A percentile compares a stretch with the other conserved stretches of the same genome.
Conservation (phyloP, 1,140 invertebrate species). For the Papilio polyxenes region DNA sequence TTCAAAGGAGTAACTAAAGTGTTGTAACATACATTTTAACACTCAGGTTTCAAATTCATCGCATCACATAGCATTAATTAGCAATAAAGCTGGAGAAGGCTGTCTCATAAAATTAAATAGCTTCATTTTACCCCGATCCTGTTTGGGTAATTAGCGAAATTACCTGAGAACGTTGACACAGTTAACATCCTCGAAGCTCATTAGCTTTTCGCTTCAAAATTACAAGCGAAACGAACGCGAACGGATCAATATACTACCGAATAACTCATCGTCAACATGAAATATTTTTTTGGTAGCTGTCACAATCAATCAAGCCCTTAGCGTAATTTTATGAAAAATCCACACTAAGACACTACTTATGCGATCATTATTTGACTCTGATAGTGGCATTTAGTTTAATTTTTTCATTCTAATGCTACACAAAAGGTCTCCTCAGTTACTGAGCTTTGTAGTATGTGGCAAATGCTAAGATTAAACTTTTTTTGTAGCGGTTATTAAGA, state of each 20-base stretch:
- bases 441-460: no score
- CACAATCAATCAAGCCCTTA: no score
- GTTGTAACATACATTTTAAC: no score
- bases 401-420: no score
- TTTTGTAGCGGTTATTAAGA: no score
- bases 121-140: conserved; percentile 23
- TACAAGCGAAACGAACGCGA: neutral
- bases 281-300: neutral
- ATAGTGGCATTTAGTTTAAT: no score
- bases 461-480: no score
- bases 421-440: no score
- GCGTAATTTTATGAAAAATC: neutral
- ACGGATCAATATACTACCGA: neutral
- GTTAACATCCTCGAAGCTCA: neutral
- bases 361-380: no score
- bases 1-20: no score
- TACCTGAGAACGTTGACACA: conserved; percentile 20
- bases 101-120: conserved; percentile 23
- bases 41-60: neutral
- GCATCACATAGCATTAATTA: neutral
- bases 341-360: no score
- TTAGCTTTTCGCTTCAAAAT: conserved; percentile 13
- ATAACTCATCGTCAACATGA: neutral
- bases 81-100: neutral
- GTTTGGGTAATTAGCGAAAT: conserved; percentile 19